Percentiles rank a stretch among this genome's conserved stretches.
These are phyloP conservation scores for Stenotaenia linearis DNA, from an alignment of 2,888 invertebrate genomes.

Conservation along the genomic window DNA sequence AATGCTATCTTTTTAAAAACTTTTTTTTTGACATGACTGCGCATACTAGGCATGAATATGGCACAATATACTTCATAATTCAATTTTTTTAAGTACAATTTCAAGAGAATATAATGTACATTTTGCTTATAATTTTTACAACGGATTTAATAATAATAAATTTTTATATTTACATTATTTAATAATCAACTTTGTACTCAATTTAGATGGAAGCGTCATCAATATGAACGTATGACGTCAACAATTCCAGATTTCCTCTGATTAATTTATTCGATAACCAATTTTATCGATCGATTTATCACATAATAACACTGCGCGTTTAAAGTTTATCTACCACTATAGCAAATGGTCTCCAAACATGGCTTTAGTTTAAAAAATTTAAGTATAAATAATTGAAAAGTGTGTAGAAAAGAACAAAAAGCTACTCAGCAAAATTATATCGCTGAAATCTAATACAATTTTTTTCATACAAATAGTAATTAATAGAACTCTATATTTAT, in stretches of 20 bases:
- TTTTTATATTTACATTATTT: not conserved
- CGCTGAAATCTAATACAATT: not conserved
- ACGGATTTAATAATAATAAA: not conserved
- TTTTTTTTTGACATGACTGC: not conserved
- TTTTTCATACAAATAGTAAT: not conserved
- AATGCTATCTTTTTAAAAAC: not conserved
- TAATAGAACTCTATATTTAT: not conserved
- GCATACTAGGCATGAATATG: constrained; percentile 19
- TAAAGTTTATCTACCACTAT: not conserved
- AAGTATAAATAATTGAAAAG: not conserved
- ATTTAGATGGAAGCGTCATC: not conserved
- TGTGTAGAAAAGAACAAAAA: not conserved
- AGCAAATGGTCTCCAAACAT: not conserved
- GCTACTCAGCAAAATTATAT: not conserved
- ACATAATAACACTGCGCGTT: not conserved
- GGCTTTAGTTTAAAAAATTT: not conserved
- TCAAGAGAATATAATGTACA: not conserved
- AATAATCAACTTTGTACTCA: not conserved
- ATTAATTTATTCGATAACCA: not conserved
- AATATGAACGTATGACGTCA: not conserved
- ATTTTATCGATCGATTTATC: not conserved
- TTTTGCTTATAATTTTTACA: not conserved
- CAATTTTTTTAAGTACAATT: not conserved
- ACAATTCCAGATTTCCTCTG: not conserved
- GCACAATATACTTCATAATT: not conserved